phyloP scores from a whole-genome alignment of 2,888 invertebrate genomes.

The Uropetala carovei region DNA sequence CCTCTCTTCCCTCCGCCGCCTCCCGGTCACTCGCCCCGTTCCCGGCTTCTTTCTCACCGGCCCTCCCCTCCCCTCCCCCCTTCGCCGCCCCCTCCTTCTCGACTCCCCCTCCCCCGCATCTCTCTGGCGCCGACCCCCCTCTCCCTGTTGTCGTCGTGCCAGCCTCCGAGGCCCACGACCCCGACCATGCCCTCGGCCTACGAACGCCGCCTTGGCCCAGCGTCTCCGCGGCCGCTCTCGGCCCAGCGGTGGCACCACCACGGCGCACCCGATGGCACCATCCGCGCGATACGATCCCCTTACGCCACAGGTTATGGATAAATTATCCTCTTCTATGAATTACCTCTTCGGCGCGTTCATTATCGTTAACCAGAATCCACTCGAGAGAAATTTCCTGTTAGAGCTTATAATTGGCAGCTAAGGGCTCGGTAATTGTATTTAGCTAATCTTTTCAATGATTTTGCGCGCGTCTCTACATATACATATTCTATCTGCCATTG shows the following conservation, averaged over 20 bases:
- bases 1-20: not conserved
- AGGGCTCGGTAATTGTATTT: too few relatives aligned
- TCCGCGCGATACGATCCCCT: not conserved
- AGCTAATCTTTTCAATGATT: too few relatives aligned
- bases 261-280: not conserved
- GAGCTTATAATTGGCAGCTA: too few relatives aligned
- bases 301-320: not conserved
- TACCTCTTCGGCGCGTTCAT: not conserved
- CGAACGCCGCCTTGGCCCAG: not conserved
- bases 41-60: not conserved
- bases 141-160: slow-evolving; percentile 21
- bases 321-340: too few relatives aligned
- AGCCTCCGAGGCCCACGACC: slow-evolving; percentile 19
- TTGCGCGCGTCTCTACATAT: too few relatives aligned
- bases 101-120: not conserved
- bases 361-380: not conserved
- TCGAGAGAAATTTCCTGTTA: too few relatives aligned
- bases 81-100: not conserved
- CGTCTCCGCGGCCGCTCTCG: not conserved
- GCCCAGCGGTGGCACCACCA: not conserved
- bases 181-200: slow-evolving; percentile 33
- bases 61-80: not conserved
- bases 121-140: slow-evolving; percentile 10
- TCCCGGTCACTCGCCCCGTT: not conserved
- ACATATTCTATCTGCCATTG: too few relatives aligned